Evolutionary conservation across 2,888 invertebrate species (phyloP), one percentile per base, ranked within the genome.

Genomic region (Heliconius erato): DNA sequence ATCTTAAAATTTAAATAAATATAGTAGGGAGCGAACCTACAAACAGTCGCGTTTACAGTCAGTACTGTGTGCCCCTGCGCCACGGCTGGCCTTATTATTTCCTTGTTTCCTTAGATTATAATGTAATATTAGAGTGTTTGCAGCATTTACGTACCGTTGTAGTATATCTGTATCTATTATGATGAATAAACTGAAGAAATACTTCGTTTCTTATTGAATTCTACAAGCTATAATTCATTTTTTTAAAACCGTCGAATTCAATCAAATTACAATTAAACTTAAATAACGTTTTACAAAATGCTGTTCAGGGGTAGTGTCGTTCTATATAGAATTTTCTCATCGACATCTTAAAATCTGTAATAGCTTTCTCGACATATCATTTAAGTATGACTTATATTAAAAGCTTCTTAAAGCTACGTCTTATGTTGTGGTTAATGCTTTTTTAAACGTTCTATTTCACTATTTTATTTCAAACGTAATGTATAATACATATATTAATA

Each of bases 331-430:
- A 67, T 28, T 67, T 67, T 28, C 3, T 63, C 28, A 16, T 14
- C 19, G 28, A 67, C 28, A 16, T 67, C 32, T 67, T 67, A 28
- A 67, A 67, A 67, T 19, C 67, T 28, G 7, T 67, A 67, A 67
- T 67, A 28, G 67, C 67, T 67, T 28, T 67, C 28, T 65, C 26
- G 12, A 65, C 2, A 26, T 65, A 26, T 65, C 14, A 65, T 65
- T 5, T 65, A 19, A 28, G 19, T 67, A 28, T 16, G 28, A 16
- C 67, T 67, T 14, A 28, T 16, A 65, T 65, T 65, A 65, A 44
- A 44, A 71, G n/a, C n/a, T 71, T 71, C 71, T 71, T 71, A n/a
- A 40, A 44, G 40, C 14, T 26, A 71, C n/a, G n/a, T 16, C 71
- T 71, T 44, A 71, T 26, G 12, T n/a, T 14, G 16, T 44, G 6